Evolutionary conservation across 2,888 invertebrate species (phyloP), one percentile per base, ranked within the genome.

Genomic region (Pyrgus malvae): DNA sequence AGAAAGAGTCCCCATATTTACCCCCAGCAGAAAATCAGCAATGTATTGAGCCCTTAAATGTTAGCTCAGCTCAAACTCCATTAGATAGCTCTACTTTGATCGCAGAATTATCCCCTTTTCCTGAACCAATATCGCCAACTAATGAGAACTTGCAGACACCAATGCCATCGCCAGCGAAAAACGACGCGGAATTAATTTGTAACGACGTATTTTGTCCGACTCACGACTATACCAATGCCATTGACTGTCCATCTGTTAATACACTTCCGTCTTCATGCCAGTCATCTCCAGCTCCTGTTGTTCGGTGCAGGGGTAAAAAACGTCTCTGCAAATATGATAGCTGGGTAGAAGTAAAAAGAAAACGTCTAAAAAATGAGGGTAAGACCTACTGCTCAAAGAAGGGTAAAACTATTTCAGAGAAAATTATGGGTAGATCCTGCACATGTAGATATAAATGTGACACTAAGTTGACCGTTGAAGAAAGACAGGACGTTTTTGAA

Each of bases 131-230:
- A 9, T 9, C 29, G 2, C 29, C 7, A n/a, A n/a, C 29, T 29
- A n/a, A 9, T 9, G 29, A 29, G 6, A 29, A 29, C 29, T 9
- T 6, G n/a, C 29, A 46, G 12, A 29, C 35, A 23, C 35, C 46
- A 21, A 19, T 35, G 19, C 35, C 35, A 31, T 31, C 29, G 35
- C 25, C 35, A 25, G 37, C 5, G 7, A 37, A 42, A 33, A 41
- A 31, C 35, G 35, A 51, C 17, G 25, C 21, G 35, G 42, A 42
- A n/a, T 21, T 37, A 44, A 35, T 35, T 37, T 53, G 53, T 53
- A 35, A 51, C 16, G 53, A 53, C 33, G 21, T 37, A 12, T 44
- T 53, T 44, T 29, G 29, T 53, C 17, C 53, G 19, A 45, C 53
- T 27, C 35, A 51, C 23, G 25, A 35, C 41, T 29, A 33, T 51